These are phyloP conservation scores for Plebejus melissa DNA, from an alignment of 2,888 invertebrate genomes.

Conservation along the genomic window DNA sequence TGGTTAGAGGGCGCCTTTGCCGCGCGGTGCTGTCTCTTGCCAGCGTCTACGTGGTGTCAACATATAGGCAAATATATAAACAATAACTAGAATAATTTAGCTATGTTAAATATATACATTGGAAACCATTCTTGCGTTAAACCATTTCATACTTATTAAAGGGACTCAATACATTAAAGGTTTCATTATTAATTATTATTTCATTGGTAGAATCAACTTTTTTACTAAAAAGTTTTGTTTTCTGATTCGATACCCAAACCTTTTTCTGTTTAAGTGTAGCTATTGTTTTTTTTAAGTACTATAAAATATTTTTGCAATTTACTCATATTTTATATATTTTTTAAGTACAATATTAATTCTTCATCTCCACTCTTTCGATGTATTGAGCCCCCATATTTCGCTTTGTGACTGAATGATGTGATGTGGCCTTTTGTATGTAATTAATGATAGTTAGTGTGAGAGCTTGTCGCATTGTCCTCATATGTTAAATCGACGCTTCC, in stretches of 20 bases:
- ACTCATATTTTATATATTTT: background rate
- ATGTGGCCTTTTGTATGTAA: conserved; percentile 77
- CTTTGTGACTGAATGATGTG: conserved; percentile 79
- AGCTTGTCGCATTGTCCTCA: conserved; percentile 68
- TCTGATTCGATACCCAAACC: background rate
- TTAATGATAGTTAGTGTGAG: conserved; percentile 66
- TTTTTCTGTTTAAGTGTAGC: background rate
- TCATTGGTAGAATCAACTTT: conserved; percentile 16
- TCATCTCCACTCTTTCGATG: background rate
- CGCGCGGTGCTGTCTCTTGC: conserved; percentile 53
- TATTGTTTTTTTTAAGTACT: background rate
- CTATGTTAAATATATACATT: conserved; percentile 51
- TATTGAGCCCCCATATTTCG: conserved; percentile 51
- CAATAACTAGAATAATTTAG: conserved; percentile 54
- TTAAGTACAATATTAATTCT: background rate
- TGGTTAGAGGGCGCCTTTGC: conserved; percentile 58
- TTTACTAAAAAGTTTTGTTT: conserved; percentile 13
- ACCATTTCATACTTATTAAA: conserved; percentile 50
- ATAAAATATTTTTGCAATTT: background rate
- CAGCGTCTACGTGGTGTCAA: conserved; percentile 52
- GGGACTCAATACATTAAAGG: conserved; percentile 31
- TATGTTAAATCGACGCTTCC: conserved; percentile 64
- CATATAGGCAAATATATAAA: conserved; percentile 43
- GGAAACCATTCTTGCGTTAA: conserved; percentile 47
- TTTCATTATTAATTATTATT: background rate